Evolutionary conservation across 2,113 vertebrate species (phyloP), one percentile per base, ranked within the genome.

Genomic region (Meleagris gallopavo): DNA sequence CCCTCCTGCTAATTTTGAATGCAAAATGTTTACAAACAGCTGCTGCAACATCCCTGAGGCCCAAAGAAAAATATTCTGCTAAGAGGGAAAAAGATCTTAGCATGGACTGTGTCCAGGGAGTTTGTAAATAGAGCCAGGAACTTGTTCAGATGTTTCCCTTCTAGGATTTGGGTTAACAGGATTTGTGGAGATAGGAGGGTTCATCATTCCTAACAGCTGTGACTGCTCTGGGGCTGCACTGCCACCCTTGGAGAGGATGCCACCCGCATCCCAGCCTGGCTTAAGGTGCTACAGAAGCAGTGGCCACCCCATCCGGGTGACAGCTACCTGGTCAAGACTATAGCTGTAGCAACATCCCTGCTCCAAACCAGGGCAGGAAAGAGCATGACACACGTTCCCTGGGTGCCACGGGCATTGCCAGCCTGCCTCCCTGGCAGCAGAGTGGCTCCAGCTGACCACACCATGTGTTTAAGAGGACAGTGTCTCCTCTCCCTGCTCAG

Each of bases 1-100:
- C 32, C 41, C 75, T 50, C 79, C 74, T 89, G 81, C 91, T 95
- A 94, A 94, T 93, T 95, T 95, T 91, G 95, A 78, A 90, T 78
- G 58, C 48, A 55, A 80, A 83, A 65, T 96, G 95, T 97, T 97
- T 96, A 97, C 94, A 97, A 97, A 96, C 94, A 96, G 96, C 94
- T 97, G 96, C 91, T 82, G 82, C 69, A 95, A 95, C 89, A 96
- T 94, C 97, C 88, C 93, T 52, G 34, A 90, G 83, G 81, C 92
- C 94, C 86, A 76, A 94, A 94, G 57, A 52, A 87, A 89, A 89
- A 75, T 75, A 83, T 79, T 79, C 58, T 73, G 66, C 64, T 77
- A 87, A 16, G 43, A 89, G 61, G 58, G 45, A 80, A 83, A 88
- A 83, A 91, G 86, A 83, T 90, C 95, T 94, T 94, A 93, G 88